Evolutionary conservation across 2,888 invertebrate genomes (phyloP).

Genomic region (Cosmia trapezina): DNA sequence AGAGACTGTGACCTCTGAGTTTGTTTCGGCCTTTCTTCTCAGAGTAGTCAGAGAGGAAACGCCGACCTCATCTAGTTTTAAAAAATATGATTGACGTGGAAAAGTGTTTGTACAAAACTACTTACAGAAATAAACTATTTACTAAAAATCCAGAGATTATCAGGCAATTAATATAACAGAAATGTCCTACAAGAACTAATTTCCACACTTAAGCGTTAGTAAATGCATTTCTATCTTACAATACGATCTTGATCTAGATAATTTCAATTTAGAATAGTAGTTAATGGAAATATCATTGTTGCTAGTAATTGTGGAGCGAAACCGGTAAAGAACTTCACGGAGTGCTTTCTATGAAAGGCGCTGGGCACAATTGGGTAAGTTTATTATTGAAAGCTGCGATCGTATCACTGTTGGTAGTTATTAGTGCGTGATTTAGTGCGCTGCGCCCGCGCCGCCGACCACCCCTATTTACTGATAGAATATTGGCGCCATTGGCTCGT

Average conservation of each 20-base stretch:
- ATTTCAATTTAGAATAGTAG: conserved; percentile 74
- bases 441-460: conserved; percentile 76
- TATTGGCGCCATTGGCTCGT: conserved; percentile 70
- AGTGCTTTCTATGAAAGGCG: conserved; percentile 85
- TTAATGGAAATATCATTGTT: conserved; percentile 84
- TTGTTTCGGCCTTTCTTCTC: too few species aligned
- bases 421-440: conserved; percentile 87
- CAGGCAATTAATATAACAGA: conserved; percentile 27
- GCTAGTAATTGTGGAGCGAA: conserved; percentile 81
- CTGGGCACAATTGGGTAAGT: conserved; percentile 82
- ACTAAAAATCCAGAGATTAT: neutral
- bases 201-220: conserved; percentile 48
- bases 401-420: conserved; percentile 86
- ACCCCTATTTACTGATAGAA: conserved; percentile 83
- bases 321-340: conserved; percentile 81
- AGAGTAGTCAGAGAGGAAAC: too few species aligned
- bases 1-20: too few species aligned
- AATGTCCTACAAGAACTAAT: conserved; percentile 38
- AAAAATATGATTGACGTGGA: too few species aligned
- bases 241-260: conserved; percentile 72
- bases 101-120: too few species aligned
- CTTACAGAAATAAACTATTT: too few species aligned
- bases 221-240: conserved; percentile 61
- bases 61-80: too few species aligned
- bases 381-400: conserved; percentile 88